A percentile compares a stretch with the other conserved stretches of the same genome.
phyloP scores from a whole-genome alignment of 2,113 vertebrate genomes.

The Lamprologus tigripictilis region DNA sequence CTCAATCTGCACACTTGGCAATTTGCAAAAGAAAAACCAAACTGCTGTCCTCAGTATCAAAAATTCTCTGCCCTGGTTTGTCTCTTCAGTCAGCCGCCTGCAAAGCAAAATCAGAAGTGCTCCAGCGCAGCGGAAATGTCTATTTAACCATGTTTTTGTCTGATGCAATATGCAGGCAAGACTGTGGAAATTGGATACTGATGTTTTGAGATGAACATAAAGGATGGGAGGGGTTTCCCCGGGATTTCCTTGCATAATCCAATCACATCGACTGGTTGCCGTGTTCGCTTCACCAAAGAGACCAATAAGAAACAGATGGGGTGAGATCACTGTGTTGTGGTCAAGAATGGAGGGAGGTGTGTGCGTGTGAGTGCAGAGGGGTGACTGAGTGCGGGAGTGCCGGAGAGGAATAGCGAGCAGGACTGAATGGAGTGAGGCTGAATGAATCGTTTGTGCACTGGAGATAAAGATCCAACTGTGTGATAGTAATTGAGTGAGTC shows the following conservation, averaged over 20 bases:
- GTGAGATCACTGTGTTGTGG: constrained; percentile 29
- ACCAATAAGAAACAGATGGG: constrained; percentile 38
- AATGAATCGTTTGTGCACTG: constrained; percentile 15
- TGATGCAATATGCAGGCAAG: constrained; percentile 74
- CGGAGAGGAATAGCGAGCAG: constrained; percentile 9
- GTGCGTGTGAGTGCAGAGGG: not conserved
- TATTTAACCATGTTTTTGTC: constrained; percentile 67
- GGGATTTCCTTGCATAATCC: constrained; percentile 54
- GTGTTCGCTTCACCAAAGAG: not conserved
- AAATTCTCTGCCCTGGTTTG: not conserved
- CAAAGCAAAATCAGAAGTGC: constrained; percentile 18
- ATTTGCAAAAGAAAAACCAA: not conserved
- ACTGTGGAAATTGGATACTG: constrained; percentile 60
- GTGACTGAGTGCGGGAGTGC: not conserved
- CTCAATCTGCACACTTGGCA: not conserved
- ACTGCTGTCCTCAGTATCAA: not conserved
- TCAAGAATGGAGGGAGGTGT: not conserved
- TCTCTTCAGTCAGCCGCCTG: not conserved
- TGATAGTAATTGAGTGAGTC: not conserved
- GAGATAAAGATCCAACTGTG: constrained; percentile 18
- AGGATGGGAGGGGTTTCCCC: constrained; percentile 38
- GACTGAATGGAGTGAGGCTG: constrained; percentile 19
- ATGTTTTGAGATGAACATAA: constrained; percentile 51
- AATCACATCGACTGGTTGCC: constrained; percentile 29
- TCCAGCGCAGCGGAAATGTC: constrained; percentile 37